Evolutionary conservation across 2,113 vertebrate genomes (phyloP), one percentile per base, ranked within the genome.

Genomic region (Clarias macrocephalus): DNA sequence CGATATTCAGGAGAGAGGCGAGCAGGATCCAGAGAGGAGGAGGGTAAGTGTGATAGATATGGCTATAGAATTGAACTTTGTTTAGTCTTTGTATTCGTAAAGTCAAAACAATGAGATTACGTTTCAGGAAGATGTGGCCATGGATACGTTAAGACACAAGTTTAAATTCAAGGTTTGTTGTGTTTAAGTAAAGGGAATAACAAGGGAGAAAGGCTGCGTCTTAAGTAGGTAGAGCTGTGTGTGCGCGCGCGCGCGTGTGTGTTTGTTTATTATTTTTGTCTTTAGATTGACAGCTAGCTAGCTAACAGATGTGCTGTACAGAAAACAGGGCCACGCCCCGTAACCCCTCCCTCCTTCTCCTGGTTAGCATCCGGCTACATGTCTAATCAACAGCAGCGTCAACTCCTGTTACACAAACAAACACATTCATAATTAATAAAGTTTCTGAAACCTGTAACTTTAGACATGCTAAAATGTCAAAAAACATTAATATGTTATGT

Each of bases 11-110:
- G 89, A 93, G 91, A 59, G 93, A 95, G 88, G 92, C 93, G 56
- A 94, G 68, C 92, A 89, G 95, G 87, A 95, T 95, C 87, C 93
- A 94, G 57, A 92, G 93, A 91, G 95, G 95, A 90, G 95, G 95
- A 84, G 95, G 95, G 95, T 95, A 25, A 90, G 95, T 89, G 54
- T 8, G 48, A 18, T 11, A 9, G 9, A 12, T 16, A 16, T 70
- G n/a, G 52, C 28, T n/a, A 16, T 28, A 18, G 30, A n/a, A 42
- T 21, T 60, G 0, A 33, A 12, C 10, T 25, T n/a, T 13, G 25
- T 54, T n/a, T 7, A 7, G 30, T 6, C 25, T 28, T 28, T 79
- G 48, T 28, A 2, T 18, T 56, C 9, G 13, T 56, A 18, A 18
- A 30, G 37, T 48, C 19, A 11, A 42, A 4, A 19, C 16, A 72